Evolutionary conservation across 2,888 invertebrate species (phyloP).

Genomic region (Altica lythri): DNA sequence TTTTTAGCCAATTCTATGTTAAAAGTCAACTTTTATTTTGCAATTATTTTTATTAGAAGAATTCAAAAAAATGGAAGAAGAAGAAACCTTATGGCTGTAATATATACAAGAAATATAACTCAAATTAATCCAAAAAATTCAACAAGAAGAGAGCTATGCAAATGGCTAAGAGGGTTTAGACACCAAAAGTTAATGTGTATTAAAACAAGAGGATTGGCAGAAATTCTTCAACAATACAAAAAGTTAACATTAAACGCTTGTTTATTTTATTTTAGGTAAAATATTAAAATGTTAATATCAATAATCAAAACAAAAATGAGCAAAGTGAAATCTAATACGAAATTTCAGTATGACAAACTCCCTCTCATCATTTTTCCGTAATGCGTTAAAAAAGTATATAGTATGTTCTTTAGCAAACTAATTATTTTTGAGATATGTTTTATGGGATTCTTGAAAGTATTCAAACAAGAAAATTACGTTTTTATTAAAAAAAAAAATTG

Average conservation of each 20-base stretch:
- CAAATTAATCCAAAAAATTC: conserved; percentile 33
- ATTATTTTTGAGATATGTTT: no score
- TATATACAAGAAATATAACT: conserved; percentile 39
- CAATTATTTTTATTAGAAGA: conserved; percentile 19
- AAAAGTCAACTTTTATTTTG: no score
- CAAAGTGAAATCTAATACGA: no score
- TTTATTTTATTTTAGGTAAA: conserved; percentile 66
- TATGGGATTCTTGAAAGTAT: no score
- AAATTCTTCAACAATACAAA: conserved; percentile 57
- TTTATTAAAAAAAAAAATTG: no score
- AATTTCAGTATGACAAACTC: no score
- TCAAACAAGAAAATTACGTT: no score
- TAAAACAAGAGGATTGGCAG: conserved; percentile 63
- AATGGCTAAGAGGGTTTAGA: conserved; percentile 63
- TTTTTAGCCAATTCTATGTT: no score
- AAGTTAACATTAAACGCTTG: conserved; percentile 66
- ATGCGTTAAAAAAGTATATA: no score
- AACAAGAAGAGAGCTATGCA: conserved; percentile 55
- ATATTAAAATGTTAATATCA: conserved; percentile 15
- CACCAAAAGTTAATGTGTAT: conserved; percentile 68
- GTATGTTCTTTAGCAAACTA: no score
- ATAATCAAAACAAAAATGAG: no score
- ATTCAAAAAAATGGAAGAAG: conserved; percentile 28
- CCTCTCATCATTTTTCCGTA: no score
- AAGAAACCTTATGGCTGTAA: conserved; percentile 39